Evolutionary conservation across 2,113 vertebrate genomes (phyloP).

Genomic region (Nyctibius bracteatus): DNA sequence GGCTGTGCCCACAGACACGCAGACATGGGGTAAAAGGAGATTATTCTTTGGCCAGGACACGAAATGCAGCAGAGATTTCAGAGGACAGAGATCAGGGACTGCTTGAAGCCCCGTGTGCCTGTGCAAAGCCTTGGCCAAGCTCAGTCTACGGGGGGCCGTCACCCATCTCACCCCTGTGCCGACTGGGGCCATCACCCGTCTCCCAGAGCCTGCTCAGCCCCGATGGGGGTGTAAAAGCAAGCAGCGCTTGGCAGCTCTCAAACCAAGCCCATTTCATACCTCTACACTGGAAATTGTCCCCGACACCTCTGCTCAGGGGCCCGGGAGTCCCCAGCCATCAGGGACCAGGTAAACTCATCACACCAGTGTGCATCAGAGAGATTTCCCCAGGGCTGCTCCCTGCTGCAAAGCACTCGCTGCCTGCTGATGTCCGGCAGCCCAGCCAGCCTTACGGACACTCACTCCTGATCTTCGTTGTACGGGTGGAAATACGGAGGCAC

Average conservation of each 20-base stretch:
- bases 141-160: not conserved
- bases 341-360: not conserved
- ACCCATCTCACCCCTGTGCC: accelerated
- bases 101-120: not conserved
- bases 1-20: accelerated
- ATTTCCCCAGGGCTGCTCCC: not conserved
- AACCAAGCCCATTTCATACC: not conserved
- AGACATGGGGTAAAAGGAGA: not conserved
- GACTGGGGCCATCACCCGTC: not conserved
- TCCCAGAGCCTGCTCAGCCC: not conserved
- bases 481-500: not conserved
- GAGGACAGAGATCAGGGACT: not conserved
- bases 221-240: not conserved
- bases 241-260: not conserved
- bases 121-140: not conserved
- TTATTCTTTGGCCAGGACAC: not conserved
- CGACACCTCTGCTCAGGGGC: not conserved
- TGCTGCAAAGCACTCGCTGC: not conserved
- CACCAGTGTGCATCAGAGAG: accelerated
- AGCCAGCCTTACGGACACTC: not conserved
- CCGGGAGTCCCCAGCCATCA: not conserved
- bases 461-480: accelerated
- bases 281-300: not conserved
- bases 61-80: not conserved
- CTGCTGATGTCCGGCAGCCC: not conserved